Percentiles rank a stretch among this genome's conserved stretches.
Evolutionary conservation across 2,113 vertebrate species (phyloP).

Genomic region (Nyctibius bracteatus): DNA sequence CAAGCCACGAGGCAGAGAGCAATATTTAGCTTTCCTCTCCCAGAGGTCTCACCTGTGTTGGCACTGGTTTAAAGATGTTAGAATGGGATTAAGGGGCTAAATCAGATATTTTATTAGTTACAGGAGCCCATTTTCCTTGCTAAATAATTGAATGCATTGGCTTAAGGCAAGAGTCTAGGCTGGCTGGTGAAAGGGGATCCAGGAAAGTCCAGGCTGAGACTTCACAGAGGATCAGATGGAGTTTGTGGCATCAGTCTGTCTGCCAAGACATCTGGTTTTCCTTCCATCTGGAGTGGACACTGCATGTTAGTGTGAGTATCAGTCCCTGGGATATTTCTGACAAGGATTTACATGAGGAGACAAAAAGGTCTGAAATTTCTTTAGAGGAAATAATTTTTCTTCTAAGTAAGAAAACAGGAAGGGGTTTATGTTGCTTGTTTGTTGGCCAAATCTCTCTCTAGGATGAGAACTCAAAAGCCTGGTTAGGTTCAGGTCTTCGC

Average conservation of each 20-base stretch:
- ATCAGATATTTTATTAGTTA: constrained; percentile 37
- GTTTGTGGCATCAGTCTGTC: neutral
- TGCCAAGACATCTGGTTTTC: neutral
- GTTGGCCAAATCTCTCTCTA: neutral
- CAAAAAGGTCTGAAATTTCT: neutral
- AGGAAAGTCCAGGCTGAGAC: neutral
- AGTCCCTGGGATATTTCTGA: neutral
- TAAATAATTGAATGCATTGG: neutral
- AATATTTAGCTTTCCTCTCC: constrained; percentile 30
- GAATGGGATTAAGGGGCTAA: constrained; percentile 28
- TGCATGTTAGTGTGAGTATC: neutral
- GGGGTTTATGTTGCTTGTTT: neutral
- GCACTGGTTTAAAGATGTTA: constrained; percentile 18
- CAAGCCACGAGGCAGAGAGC: neutral
- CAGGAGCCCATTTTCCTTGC: neutral
- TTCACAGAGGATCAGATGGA: neutral
- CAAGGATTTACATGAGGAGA: neutral
- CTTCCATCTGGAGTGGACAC: neutral
- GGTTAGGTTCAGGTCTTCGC: neutral
- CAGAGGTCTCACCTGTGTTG: constrained; percentile 43
- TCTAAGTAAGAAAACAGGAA: neutral
- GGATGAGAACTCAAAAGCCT: neutral
- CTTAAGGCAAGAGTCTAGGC: neutral
- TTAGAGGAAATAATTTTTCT: neutral
- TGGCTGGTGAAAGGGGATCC: neutral